A percentile compares a stretch with the other conserved stretches of the same genome.
These are phyloP conservation scores for Petroica traversi DNA, from an alignment of 2,113 vertebrate species.

Conservation along the genomic window DNA sequence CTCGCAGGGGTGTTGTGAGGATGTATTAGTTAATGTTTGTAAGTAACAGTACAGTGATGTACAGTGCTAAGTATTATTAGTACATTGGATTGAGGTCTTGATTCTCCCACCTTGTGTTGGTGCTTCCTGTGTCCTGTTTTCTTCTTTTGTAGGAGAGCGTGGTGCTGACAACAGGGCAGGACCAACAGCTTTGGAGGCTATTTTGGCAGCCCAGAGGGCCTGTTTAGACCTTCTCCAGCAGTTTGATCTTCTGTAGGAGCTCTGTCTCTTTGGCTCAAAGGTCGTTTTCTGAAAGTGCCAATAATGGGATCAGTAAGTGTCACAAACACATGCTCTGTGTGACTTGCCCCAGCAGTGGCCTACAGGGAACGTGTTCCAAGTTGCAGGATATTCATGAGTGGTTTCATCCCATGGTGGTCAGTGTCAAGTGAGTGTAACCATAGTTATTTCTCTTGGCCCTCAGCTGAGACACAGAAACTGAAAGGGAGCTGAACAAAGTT, in stretches of 20 bases:
- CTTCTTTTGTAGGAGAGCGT: neutral
- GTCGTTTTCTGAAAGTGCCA: neutral
- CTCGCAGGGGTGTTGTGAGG: slow-evolving; percentile 71
- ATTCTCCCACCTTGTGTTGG: slow-evolving; percentile 13
- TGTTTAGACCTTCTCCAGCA: neutral
- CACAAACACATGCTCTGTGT: neutral
- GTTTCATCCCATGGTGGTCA: neutral
- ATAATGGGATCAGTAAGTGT: neutral
- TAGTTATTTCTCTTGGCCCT: neutral
- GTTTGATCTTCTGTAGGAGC: neutral
- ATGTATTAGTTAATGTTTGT: slow-evolving; percentile 57
- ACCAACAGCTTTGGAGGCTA: neutral
- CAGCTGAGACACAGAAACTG: neutral
- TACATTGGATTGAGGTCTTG: slow-evolving; percentile 54
- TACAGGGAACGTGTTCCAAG: neutral
- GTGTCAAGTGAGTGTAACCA: neutral
- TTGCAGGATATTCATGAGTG: neutral
- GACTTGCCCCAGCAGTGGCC: neutral
- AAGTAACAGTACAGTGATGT: slow-evolving; percentile 55
- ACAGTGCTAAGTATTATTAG: slow-evolving; percentile 58
- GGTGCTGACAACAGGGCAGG: neutral
- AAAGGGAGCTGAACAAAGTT: neutral
- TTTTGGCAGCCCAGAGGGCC: neutral
- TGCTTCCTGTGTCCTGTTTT: slow-evolving; percentile 39
- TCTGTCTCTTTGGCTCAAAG: neutral